Conservation (phyloP, 2,888 invertebrate genomes). For the Caenorhabditis sp. region DNA sequence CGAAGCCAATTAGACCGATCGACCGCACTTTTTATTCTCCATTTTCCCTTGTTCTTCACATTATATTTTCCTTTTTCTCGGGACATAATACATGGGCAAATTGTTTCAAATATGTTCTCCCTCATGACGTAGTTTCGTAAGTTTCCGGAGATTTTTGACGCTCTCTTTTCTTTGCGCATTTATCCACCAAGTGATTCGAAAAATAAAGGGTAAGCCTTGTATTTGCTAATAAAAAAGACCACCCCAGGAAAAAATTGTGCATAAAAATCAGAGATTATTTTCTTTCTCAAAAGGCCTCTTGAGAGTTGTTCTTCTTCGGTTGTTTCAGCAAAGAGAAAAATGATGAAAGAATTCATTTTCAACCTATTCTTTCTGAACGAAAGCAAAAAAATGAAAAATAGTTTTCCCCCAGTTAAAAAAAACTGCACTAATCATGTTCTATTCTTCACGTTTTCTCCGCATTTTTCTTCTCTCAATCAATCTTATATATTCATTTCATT, state of each 20-base stretch:
- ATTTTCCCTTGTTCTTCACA: background rate
- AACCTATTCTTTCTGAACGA: background rate
- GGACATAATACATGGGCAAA: background rate
- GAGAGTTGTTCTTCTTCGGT: background rate
- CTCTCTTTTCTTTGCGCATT: background rate
- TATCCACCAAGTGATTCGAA: background rate
- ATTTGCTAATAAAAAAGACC: background rate
- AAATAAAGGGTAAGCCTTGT: background rate
- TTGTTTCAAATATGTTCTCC: background rate
- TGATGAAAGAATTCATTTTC: constrained; percentile 1
- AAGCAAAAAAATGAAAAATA: background rate
- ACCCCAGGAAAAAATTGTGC: background rate
- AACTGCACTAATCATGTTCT: background rate
- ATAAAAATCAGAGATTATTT: background rate
- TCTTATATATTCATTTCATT: background rate
- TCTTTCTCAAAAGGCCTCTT: background rate
- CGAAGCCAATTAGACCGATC: background rate
- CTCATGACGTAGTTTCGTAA: background rate
- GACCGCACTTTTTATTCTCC: background rate
- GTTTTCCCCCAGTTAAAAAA: background rate
- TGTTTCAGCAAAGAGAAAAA: background rate
- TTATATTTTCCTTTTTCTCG: background rate
- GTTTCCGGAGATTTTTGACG: background rate
- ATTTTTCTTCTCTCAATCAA: background rate
- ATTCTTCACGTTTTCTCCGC: background rate